Base-by-base conservation (phyloP, 2,797 vertebrate species). In the Lithobates sylvaticus region DNA sequence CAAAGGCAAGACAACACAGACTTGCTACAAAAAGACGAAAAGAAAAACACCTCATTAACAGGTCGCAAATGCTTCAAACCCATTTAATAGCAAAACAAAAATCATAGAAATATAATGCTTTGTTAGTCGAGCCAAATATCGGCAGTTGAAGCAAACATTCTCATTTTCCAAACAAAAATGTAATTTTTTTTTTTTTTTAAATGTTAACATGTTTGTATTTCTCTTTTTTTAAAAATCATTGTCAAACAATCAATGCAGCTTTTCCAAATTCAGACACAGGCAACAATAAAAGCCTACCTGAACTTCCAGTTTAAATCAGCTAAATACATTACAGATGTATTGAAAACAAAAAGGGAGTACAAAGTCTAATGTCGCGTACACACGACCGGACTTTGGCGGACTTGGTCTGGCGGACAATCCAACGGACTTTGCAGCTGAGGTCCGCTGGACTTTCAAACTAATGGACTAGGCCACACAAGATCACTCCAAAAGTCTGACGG, bases 11-110 rank as follows among this genome's bases (percentile, higher is more conserved):
- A 83, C 18, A 73, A 75, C 36, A 78, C 15, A 21, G 68, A 69
- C 72, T 73, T 76, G 27, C 61, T 47, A 69, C 71, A 69, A 84
- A 70, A 84, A 87, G 81, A 80, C 81, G 61, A 61, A 87, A 87
- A 87, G 44, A 87, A 84, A 36, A 79, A 87, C 86, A 79, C 77
- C 76, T 80, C 44, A 68, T 87, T 87, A 87, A 80, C 71, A 74
- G 71, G 18, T 76, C 34, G 76, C 81, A 87, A 75, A 87, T 70
- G 86, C 86, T 87, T 87, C 86, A 84, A 87, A 84, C 81, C 76
- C 81, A 87, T 87, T 87, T 87, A 87, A 87, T 87, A 71, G 81
- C 86, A 87, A 87, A 83, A 85, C 73, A 78, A 80, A 84, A 80
- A 84, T 70, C 70, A 87, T 65, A 86, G 61, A 68, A 76, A 76